Evolutionary conservation across 2,888 invertebrate genomes (phyloP).

Genomic region (Dolomedes plantarius): DNA sequence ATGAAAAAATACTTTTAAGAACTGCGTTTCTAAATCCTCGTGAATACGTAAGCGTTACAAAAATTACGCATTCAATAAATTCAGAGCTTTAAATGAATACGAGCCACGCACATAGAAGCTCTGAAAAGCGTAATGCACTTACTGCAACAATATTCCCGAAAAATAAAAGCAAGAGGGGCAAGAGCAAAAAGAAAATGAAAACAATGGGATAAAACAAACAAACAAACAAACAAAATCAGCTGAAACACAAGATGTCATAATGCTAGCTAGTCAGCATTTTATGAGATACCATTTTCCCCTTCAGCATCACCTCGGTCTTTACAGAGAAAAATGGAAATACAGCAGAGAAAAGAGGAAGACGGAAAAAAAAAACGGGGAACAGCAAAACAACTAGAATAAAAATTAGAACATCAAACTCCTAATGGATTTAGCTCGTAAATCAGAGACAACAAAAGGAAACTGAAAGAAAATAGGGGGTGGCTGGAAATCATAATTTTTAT

Average conservation of each 20-base stretch:
- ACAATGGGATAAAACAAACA: too few species aligned
- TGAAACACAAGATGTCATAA: constrained; percentile 50
- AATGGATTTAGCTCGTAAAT: constrained; percentile 66
- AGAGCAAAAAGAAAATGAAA: too few species aligned
- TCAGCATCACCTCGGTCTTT: background rate
- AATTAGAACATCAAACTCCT: constrained; percentile 40
- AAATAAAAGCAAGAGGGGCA: background rate
- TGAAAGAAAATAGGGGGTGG: background rate
- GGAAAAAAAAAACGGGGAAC: constrained; percentile 11
- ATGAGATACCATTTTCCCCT: constrained; percentile 21
- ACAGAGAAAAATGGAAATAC: too few species aligned
- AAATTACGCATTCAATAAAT: too few species aligned
- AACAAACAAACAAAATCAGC: background rate
- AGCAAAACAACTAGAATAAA: constrained; percentile 1
- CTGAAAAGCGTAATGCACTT: background rate
- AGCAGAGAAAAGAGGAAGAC: too few species aligned
- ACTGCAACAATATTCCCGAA: background rate
- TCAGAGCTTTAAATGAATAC: too few species aligned
- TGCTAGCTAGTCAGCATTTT: constrained; percentile 30
- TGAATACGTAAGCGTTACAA: too few species aligned
- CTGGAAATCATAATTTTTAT: background rate
- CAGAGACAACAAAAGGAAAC: constrained; percentile 30
- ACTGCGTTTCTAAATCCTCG: too few species aligned
- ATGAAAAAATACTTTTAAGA: too few species aligned
- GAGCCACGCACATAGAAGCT: background rate